A percentile compares a stretch with the other conserved stretches of the same genome.
Conservation (phyloP, 2,888 invertebrate species). For the Strigamia maritima region DNA sequence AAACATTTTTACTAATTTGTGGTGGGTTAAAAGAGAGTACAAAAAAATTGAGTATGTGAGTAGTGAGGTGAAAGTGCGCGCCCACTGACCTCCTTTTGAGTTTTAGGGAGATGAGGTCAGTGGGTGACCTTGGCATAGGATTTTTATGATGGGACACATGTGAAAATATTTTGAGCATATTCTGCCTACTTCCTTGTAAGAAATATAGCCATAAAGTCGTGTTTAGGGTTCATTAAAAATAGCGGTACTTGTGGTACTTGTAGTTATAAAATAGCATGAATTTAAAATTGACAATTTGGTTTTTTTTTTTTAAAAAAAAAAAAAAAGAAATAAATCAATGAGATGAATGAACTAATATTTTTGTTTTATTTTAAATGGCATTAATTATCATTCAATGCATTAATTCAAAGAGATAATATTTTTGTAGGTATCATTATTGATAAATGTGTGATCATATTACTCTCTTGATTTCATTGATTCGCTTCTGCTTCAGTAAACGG, state of each 20-base stretch:
- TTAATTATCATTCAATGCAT: not conserved
- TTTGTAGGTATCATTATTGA: not conserved
- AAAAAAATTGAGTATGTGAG: not conserved
- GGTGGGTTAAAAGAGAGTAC: not conserved
- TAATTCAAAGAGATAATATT: not conserved
- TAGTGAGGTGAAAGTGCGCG: conserved; percentile 13
- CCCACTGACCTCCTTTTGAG: conserved; percentile 16
- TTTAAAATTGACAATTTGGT: not conserved
- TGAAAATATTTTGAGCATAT: not conserved
- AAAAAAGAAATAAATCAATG: not conserved
- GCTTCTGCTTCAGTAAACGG: conserved; percentile 7
- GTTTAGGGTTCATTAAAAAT: not conserved
- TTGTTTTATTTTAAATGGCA: not conserved
- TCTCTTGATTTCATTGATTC: conserved; percentile 22
- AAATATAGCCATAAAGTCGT: not conserved
- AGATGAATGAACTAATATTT: not conserved
- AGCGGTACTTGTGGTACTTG: not conserved
- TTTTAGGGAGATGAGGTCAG: conserved; percentile 13
- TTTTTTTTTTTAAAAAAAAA: not conserved
- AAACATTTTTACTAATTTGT: not conserved
- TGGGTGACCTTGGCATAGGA: conserved; percentile 18
- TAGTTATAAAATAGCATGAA: not conserved
- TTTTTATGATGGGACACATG: not conserved
- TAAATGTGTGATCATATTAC: conserved; percentile 19
- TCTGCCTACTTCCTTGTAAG: not conserved